Conservation (phyloP, 2,797 vertebrate genomes). For the Sarcoramphus papa region DNA sequence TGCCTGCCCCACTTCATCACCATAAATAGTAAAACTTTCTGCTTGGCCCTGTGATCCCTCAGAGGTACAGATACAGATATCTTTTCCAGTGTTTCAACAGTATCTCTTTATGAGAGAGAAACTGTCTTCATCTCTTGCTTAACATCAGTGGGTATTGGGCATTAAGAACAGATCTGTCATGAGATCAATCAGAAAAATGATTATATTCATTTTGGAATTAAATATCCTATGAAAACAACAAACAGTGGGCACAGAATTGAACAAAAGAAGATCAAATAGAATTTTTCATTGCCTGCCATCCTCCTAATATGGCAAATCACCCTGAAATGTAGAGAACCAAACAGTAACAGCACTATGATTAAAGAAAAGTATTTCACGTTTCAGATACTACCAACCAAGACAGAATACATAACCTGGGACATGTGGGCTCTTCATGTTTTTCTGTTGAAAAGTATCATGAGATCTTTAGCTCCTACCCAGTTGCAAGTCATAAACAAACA, state of each 20-base stretch:
- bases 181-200: background rate
- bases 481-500: background rate
- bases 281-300: background rate
- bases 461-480: background rate
- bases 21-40: background rate
- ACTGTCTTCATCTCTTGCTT: background rate
- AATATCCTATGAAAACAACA: background rate
- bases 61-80: background rate
- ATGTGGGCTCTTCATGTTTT: background rate
- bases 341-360: background rate
- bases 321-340: background rate
- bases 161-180: background rate
- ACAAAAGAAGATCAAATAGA: background rate
- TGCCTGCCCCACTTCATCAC: background rate
- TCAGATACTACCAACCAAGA: background rate
- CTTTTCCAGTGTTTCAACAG: background rate
- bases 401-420: background rate
- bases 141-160: background rate
- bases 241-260: background rate
- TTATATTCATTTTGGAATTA: background rate
- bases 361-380: background rate
- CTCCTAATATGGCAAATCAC: background rate
- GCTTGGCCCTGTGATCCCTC: background rate
- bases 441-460: background rate
- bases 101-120: background rate